Conservation (phyloP, 1,140 invertebrate species). For the Leptopilina boulardi region DNA sequence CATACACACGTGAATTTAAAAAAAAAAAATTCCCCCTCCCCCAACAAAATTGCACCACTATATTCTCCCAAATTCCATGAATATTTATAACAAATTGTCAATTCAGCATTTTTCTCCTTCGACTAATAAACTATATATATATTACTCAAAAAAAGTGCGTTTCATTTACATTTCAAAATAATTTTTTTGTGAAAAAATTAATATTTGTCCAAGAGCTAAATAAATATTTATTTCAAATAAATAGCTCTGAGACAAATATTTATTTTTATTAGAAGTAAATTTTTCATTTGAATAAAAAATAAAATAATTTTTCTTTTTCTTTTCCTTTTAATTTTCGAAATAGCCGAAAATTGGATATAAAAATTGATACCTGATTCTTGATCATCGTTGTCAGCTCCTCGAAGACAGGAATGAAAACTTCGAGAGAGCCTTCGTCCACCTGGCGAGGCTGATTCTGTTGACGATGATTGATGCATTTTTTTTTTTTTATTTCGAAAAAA, state of each 20-base stretch:
- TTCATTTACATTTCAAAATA: background rate
- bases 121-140: background rate
- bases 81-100: slow-evolving; percentile 14
- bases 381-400: slow-evolving; percentile 79
- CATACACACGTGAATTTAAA: background rate
- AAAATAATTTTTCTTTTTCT: no score
- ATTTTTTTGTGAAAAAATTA: background rate
- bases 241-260: no score
- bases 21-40: background rate
- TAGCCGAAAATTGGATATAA: no score
- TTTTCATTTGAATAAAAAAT: no score
- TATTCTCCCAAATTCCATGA: background rate
- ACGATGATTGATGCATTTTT: slow-evolving; percentile 58
- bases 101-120: background rate
- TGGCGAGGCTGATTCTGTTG: slow-evolving; percentile 77
- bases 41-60: background rate
- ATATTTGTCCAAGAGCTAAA: no score
- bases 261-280: no score
- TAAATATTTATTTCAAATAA: no score
- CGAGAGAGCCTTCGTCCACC: slow-evolving; percentile 80
- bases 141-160: background rate
- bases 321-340: no score
- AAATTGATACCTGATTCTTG: slow-evolving; percentile 74
- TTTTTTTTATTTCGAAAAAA: slow-evolving; percentile 35
- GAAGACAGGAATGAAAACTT: slow-evolving; percentile 81